Conservation (phyloP, 2,888 invertebrate genomes). For the Adineta ricciae region DNA sequence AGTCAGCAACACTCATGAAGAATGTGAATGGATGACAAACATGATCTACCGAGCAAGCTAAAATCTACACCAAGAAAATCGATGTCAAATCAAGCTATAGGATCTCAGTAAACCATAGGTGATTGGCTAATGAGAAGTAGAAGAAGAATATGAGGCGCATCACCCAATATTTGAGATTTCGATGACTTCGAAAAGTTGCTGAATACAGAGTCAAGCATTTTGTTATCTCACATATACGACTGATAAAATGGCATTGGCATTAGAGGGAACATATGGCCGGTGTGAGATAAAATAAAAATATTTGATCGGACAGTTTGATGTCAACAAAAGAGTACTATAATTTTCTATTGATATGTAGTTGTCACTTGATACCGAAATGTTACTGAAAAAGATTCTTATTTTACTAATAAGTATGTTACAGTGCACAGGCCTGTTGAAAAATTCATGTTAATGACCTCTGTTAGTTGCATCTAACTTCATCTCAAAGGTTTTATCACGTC, state of each 20-base stretch:
- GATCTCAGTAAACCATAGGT: slow-evolving; percentile 30
- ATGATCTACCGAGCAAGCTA: slow-evolving; percentile 24
- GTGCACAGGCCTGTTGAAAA: too few species aligned
- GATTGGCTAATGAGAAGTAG: slow-evolving; percentile 23
- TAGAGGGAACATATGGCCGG: too few species aligned
- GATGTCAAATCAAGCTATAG: slow-evolving; percentile 19
- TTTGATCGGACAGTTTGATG: background rate
- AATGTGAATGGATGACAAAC: slow-evolving; percentile 22
- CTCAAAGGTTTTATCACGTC: too few species aligned
- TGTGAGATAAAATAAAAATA: background rate
- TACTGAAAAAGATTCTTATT: too few species aligned
- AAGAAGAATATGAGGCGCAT: slow-evolving; percentile 21
- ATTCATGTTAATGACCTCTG: too few species aligned
- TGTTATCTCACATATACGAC: background rate
- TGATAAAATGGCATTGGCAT: background rate
- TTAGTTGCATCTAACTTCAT: too few species aligned
- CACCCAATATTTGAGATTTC: slow-evolving; percentile 4
- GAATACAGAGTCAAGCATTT: background rate
- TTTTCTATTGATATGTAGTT: background rate
- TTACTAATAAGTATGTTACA: too few species aligned
- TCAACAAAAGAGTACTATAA: background rate
- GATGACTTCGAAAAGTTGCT: background rate
- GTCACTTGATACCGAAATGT: background rate
- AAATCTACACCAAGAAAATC: slow-evolving; percentile 12
- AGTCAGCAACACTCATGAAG: slow-evolving; percentile 26